Conservation (phyloP, 1,140 invertebrate genomes). For the Euura lappo region DNA sequence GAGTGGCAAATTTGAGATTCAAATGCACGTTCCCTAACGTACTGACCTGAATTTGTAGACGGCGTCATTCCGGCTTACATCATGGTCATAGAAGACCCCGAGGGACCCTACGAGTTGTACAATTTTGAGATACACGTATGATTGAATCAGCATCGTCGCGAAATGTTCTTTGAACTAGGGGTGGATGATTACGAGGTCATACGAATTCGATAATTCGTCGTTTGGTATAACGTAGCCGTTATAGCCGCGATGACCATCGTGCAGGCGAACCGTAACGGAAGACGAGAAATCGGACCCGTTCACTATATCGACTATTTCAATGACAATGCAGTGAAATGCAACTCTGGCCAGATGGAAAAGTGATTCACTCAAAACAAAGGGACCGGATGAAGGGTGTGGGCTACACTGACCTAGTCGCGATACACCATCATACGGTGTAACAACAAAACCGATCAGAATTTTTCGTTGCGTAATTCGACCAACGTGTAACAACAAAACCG, state of each 20-base stretch:
- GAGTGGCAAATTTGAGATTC: background rate
- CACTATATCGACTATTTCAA: background rate
- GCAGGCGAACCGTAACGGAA: background rate
- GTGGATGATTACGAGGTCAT: too few species aligned
- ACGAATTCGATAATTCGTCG: too few species aligned
- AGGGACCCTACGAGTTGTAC: too few species aligned
- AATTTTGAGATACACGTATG: too few species aligned
- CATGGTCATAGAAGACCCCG: too few species aligned
- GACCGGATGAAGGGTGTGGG: constrained; percentile 3
- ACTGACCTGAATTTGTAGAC: too few species aligned
- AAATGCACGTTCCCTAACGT: background rate
- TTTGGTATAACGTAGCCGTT: too few species aligned
- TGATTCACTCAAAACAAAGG: background rate
- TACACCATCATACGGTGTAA: background rate
- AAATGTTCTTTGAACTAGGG: too few species aligned
- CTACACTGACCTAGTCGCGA: background rate
- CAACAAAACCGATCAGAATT: background rate
- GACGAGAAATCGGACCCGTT: background rate
- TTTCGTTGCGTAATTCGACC: too few species aligned
- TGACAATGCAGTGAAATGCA: constrained; percentile 4
- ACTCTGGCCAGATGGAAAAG: background rate
- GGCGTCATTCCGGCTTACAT: too few species aligned
- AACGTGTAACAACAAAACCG: background rate
- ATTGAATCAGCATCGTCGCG: too few species aligned
- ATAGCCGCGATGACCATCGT: too few species aligned